A percentile compares a stretch with the other conserved stretches of the same genome.
These are phyloP conservation scores for Crioceris asparagi DNA, from an alignment of 2,888 invertebrate species.

Conservation along the genomic window DNA sequence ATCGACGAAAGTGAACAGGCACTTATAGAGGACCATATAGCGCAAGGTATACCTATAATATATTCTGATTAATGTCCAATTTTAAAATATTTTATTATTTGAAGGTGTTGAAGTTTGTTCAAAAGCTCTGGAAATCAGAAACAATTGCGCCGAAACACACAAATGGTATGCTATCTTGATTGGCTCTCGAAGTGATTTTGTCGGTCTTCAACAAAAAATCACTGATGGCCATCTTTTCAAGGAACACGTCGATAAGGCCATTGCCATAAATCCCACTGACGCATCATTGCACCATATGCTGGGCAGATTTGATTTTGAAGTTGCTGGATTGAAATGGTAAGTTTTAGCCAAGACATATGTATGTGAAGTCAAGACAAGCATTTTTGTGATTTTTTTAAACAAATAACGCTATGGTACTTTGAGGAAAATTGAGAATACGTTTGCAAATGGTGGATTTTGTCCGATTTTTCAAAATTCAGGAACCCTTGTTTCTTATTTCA, in stretches of 20 bases:
- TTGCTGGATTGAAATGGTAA: slow-evolving; percentile 37
- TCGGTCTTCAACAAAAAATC: slow-evolving; percentile 52
- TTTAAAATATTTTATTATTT: not conserved
- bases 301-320: slow-evolving; percentile 59
- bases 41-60: slow-evolving; percentile 23
- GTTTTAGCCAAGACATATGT: slow-evolving; percentile 1
- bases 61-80: not conserved
- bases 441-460: no score
- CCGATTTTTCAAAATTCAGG: no score
- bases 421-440: no score
- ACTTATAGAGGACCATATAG: slow-evolving; percentile 24
- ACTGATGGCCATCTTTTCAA: slow-evolving; percentile 54
- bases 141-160: slow-evolving; percentile 47
- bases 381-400: no score
- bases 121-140: slow-evolving; percentile 42
- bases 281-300: slow-evolving; percentile 53
- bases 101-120: slow-evolving; percentile 47
- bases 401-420: no score
- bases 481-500: no score
- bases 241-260: slow-evolving; percentile 55
- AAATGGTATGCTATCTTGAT: slow-evolving; percentile 65
- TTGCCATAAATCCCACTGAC: slow-evolving; percentile 50
- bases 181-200: slow-evolving; percentile 44
- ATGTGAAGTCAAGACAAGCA: not conserved
- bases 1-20: slow-evolving; percentile 19